Conservation (phyloP, 2,113 vertebrate genomes). For the Lepus americanus region DNA sequence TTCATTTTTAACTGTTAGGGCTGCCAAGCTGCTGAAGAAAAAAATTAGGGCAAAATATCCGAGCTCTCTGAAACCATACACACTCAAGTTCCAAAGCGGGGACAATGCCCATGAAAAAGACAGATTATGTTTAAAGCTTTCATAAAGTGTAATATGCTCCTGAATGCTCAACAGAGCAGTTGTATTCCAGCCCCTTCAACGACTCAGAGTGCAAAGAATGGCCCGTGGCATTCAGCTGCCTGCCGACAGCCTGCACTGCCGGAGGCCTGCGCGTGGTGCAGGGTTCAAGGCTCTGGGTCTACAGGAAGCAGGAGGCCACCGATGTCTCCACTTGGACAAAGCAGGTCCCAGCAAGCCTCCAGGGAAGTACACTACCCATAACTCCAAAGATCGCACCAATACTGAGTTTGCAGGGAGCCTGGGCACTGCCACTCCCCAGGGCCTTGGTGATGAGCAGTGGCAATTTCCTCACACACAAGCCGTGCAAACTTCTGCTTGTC, state of each 20-base stretch:
- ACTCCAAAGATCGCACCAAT: slow-evolving; percentile 84
- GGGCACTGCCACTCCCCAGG: slow-evolving; percentile 81
- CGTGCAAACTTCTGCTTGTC: neutral
- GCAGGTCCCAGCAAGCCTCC: slow-evolving; percentile 70
- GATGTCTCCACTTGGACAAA: slow-evolving; percentile 69
- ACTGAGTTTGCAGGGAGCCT: slow-evolving; percentile 79
- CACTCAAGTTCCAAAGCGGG: neutral
- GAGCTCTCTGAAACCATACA: neutral
- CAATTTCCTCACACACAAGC: neutral
- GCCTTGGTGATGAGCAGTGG: neutral
- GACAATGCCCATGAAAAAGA: neutral
- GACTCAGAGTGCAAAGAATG: neutral
- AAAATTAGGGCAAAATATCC: neutral
- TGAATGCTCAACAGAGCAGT: neutral
- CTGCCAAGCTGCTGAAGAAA: neutral
- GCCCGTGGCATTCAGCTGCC: too few species aligned
- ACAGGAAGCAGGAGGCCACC: neutral
- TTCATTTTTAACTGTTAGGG: neutral
- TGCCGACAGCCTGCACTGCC: too few species aligned
- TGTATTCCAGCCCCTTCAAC: neutral
- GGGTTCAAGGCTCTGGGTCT: neutral
- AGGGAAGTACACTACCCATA: slow-evolving; percentile 72
- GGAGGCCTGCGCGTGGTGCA: neutral
- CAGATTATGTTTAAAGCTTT: neutral
- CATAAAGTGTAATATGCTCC: neutral